Evolutionary conservation across 92 coral and sea anemone species (phyloP), one percentile per base, ranked within the genome.

Genomic region (Galaxea fascicularis): DNA sequence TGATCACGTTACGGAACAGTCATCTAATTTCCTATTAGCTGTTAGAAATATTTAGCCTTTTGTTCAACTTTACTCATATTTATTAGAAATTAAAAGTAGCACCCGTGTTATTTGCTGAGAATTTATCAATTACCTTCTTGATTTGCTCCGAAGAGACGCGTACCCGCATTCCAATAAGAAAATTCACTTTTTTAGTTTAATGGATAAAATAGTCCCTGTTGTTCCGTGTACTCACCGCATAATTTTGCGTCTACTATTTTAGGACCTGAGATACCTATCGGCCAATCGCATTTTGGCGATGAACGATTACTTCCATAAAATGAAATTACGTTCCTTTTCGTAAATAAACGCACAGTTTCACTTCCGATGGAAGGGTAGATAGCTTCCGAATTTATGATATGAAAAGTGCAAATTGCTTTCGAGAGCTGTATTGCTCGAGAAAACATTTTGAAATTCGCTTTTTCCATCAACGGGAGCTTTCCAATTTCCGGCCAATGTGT

Each of bases 1-100:
- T 66, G 35, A 26, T 27, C 20, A 29, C 29, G 72, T 46, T 65
- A 15, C 39, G 29, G 67, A 79, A 44, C 49, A 17, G 75, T 20
- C 52, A 63, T 54, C 60, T 82, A 71, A 71, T 82, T 41, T 82
- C 58, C 20, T 71, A 82, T 54, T 70, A 70, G 78, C 62, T 41
- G 73, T 46, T 3, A 57, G 56, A 82, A 70, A 16, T 63, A 60
- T 69, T 59, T 24, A 44, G 39, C 78, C 71, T 82, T 70, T 82
- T 82, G 86, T 82, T 71, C 86, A 70, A 41, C 86, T 59, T 56
- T 82, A 70, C 78, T 82, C 86, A 45, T 82, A 82, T 82, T 82
- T 82, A 82, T 82, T 54, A 58, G 86, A 71, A 82, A 82, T 82
- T 82, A 71, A 82, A 82, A 70, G 78, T 56, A 82, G 77, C 86